phyloP scores from a whole-genome alignment of 2,113 vertebrate genomes.

The Antechinus stuartii region DNA sequence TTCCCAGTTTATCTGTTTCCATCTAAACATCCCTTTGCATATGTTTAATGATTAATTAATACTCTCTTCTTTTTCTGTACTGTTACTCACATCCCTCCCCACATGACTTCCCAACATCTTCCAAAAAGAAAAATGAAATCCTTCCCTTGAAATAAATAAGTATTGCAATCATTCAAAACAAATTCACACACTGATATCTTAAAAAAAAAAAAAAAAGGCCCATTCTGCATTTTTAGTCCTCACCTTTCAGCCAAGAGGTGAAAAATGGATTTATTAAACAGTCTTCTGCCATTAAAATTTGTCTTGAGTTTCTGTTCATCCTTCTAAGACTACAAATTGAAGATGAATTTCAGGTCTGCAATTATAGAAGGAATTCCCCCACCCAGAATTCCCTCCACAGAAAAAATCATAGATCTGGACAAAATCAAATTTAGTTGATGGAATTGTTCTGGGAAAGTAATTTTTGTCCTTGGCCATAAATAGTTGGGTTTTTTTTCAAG shows the following conservation, averaged over 20 bases:
- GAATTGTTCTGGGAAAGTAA: background rate
- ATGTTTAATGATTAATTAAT: background rate
- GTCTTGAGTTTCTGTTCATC: background rate
- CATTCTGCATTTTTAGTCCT: background rate
- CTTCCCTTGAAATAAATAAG: background rate
- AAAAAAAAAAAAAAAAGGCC: background rate
- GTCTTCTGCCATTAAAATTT: background rate
- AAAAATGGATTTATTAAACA: background rate
- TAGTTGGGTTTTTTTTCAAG: background rate
- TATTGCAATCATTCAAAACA: background rate
- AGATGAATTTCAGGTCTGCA: background rate
- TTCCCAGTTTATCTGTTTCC: background rate
- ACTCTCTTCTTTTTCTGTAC: background rate
- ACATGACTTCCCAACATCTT: background rate
- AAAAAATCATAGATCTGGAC: background rate
- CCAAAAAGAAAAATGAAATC: background rate
- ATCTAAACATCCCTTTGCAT: background rate
- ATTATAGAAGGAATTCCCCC: background rate
- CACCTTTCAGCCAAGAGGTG: background rate
- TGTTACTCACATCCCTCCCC: background rate
- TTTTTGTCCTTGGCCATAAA: background rate
- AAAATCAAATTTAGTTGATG: background rate
- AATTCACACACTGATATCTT: background rate
- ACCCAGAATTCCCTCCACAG: background rate
- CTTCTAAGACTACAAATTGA: background rate